A percentile compares a stretch with the other conserved stretches of the same genome.
Evolutionary conservation across 1,140 invertebrate genomes (phyloP).

Genomic region (Tetramorium parvispinum): DNA sequence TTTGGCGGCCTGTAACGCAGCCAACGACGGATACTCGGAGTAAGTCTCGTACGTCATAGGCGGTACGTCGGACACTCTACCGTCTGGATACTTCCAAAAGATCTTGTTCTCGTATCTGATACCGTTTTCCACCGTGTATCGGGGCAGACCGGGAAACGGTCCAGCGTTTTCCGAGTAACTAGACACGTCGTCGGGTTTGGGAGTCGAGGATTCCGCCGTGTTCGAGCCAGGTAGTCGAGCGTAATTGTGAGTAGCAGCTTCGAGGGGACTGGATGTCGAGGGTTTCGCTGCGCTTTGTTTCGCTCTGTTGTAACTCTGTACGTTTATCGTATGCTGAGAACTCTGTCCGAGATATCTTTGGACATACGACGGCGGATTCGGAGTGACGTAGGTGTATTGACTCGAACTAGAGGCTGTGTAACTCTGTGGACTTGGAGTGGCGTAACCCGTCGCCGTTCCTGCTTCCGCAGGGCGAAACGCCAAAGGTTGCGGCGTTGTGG

Average conservation of each 20-base stretch:
- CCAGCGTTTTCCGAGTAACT: background rate
- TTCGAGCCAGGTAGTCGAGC: background rate
- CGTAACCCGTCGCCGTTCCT: background rate
- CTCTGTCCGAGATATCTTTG: slow-evolving; percentile 16
- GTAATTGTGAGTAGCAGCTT: slow-evolving; percentile 3
- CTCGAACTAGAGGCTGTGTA: slow-evolving; percentile 22
- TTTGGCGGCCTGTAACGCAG: background rate
- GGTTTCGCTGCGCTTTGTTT: slow-evolving; percentile 17
- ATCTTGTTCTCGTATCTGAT: slow-evolving; percentile 83
- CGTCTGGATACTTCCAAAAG: slow-evolving; percentile 84
- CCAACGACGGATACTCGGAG: slow-evolving; percentile 67
- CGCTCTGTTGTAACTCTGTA: background rate
- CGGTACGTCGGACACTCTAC: slow-evolving; percentile 79
- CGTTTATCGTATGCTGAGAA: slow-evolving; percentile 3
- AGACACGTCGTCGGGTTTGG: background rate
- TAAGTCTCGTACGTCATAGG: slow-evolving; percentile 80
- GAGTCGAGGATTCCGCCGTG: background rate
- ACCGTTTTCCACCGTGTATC: slow-evolving; percentile 81
- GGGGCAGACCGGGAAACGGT: slow-evolving; percentile 66
- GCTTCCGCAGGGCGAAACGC: background rate
- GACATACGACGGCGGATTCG: slow-evolving; percentile 20
- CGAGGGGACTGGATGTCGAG: slow-evolving; percentile 2
- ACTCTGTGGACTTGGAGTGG: slow-evolving; percentile 13
- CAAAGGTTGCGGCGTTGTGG: slow-evolving; percentile 54
- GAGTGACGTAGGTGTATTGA: slow-evolving; percentile 31